Evolutionary conservation across 64 coral and sea anemone genomes (phyloP).

Genomic region (Stichodactyla mertensii): DNA sequence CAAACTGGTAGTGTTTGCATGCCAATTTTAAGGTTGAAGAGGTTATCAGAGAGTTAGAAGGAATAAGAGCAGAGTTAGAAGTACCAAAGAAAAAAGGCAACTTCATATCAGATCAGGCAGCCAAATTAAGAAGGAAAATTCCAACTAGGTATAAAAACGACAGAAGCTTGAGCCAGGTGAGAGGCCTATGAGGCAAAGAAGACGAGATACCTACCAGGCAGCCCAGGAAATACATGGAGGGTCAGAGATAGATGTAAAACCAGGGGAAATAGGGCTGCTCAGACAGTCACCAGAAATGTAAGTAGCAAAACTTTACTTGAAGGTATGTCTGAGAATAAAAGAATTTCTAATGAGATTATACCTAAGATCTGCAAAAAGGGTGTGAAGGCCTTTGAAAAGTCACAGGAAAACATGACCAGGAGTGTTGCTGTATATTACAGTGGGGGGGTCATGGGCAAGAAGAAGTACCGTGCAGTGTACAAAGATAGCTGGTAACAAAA

Average conservation of each 20-base stretch:
- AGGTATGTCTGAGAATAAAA: constrained; percentile 31
- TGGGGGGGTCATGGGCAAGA: constrained; percentile 70
- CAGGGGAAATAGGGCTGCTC: constrained; percentile 20
- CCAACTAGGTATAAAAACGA: no score
- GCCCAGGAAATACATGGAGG: constrained; percentile 56
- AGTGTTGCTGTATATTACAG: constrained; percentile 53
- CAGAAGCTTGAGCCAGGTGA: neutral
- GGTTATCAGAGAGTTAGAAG: no score
- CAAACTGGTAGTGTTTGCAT: no score
- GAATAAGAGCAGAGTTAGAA: no score
- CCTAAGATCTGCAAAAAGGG: neutral
- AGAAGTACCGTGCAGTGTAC: constrained; percentile 37
- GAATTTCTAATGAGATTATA: constrained; percentile 14
- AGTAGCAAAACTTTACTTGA: constrained; percentile 22
- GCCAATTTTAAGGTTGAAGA: no score
- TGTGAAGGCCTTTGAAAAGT: constrained; percentile 13
- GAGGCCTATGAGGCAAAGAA: constrained; percentile 20
- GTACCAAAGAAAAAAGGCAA: no score
- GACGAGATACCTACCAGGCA: constrained; percentile 42
- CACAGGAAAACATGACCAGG: constrained; percentile 28
- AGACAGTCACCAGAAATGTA: constrained; percentile 34
- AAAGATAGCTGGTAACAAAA: constrained; percentile 14
- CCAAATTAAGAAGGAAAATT: neutral
- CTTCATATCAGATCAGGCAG: neutral
- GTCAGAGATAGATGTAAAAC: constrained; percentile 18